Evolutionary conservation across 1,140 invertebrate genomes (phyloP), one percentile per base, ranked within the genome.

Genomic region (Probaryconus sp.): DNA sequence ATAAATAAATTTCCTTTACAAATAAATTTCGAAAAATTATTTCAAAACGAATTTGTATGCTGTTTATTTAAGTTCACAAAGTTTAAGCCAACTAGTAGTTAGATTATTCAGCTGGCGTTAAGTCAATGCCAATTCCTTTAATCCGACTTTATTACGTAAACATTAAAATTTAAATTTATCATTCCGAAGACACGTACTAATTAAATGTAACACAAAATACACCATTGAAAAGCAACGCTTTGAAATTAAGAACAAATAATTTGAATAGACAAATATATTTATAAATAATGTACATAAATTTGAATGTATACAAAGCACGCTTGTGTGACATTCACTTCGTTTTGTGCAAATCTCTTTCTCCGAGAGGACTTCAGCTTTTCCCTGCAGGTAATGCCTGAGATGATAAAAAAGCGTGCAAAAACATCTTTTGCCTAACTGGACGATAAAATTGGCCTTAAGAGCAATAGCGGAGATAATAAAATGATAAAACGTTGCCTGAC

Each of bases 241-340:
- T n/a, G n/a, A n/a, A n/a, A n/a, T n/a, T n/a, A n/a, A n/a, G n/a
- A n/a, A n/a, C 50, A 18, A 10, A 20, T 31, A 63, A 61, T 55
- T 70, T 70, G 50, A 70, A 48, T 70, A 38, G 61, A 70, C 67
- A 68, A 68, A 58, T 53, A 63, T 50, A 47, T 70, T 63, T 55
- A 63, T 63, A 70, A 64, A 71, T 71, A 71, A 71, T 71, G 68
- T 55, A 63, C 68, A 71, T 71, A 64, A 58, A 71, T 71, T 71
- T 71, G 58, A 71, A 70, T 70, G 55, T 70, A 63, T 55, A 70
- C 50, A 18, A 30, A 13, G 16, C 31, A 50, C 48, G 64, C 64
- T 71, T 56, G 35, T 51, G 45, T 16, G 35, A 50, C 47, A 71
- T 61, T 69, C 65, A 45, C 64, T 60, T 51, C 45, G 53, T 69